Base-by-base conservation (phyloP, 2,113 vertebrate genomes). In the Vicugna pacos region DNA sequence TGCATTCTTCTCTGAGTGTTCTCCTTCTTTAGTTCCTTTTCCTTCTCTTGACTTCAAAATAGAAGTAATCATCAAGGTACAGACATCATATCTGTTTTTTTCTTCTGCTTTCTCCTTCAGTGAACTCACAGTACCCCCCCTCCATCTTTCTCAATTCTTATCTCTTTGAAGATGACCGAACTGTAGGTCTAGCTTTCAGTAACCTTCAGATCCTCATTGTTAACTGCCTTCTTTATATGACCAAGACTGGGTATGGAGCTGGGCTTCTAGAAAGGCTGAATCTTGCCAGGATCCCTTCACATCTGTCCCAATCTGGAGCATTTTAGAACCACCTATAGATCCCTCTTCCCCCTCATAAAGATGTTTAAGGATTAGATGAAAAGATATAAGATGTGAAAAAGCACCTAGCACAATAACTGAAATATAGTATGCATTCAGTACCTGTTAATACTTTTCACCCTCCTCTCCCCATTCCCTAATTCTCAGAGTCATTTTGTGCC, bases 301-400 rank as follows among this genome's bases (percentile, higher is more conserved):
- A 94, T 73, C 60, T 86, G 77, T 77, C 15, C 20, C 38, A 89
- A 46, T 30, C 22, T 73, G n/a, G 28, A 7, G 26, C 38, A 81
- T 2, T 50, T 62, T 89, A 16, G 15, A 81, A 73, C 28, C 24
- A 64, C 22, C 20, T 20, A 65, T 3, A 73, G 28, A 10, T 32
- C 15, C 32, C 15, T 67, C 16, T 60, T 77, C 14, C 28, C 7
- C 56, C 56, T 89, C n/a, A 46, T 46, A 75, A n/a, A 81, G 20
- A 12, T 87, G 62, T 50, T 93, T 77, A 79, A 60, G 62, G 32
- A 65, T 64, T 94, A 89, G 46, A 65, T 54, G 20, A 88, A 88
- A 72, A 81, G 22, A 81, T 15, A 89, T n/a, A 48, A 65, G 12
- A 3, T 54, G 7, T 65, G n/a, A 54, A 60, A 64, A 82, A 82